phyloP scores from a whole-genome alignment of 2,113 vertebrate genomes.

The Hemicordylus capensis region DNA sequence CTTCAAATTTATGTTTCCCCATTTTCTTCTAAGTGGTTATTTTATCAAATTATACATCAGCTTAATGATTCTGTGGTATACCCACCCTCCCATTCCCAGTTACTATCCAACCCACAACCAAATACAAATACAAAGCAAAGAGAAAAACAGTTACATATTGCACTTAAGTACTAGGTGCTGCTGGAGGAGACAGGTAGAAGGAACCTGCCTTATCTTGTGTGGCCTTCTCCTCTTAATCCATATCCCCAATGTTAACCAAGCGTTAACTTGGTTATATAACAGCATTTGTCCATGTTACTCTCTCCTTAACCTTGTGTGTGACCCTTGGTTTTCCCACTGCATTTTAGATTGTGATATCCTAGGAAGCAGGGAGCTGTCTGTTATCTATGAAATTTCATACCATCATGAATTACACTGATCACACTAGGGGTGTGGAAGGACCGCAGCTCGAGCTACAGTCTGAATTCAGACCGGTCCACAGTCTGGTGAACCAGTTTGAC shows the following conservation, averaged over 20 bases:
- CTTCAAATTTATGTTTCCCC: no score
- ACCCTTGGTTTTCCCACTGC: not conserved
- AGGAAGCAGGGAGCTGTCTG: not conserved
- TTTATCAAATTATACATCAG: no score
- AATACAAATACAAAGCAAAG: no score
- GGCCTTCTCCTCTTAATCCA: not conserved
- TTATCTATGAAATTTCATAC: no score
- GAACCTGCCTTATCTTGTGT: not conserved
- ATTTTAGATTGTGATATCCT: not conserved
- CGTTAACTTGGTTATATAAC: not conserved
- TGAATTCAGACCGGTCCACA: no score
- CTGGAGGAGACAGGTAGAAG: not conserved
- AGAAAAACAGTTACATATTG: no score
- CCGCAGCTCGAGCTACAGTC: no score
- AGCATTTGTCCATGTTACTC: not conserved
- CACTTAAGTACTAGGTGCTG: not conserved
- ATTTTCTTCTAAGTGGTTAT: no score
- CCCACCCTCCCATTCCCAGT: not conserved
- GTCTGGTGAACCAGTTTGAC: no score
- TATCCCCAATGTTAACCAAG: not conserved
- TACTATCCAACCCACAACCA: not conserved
- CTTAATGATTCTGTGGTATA: no score
- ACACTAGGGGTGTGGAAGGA: no score
- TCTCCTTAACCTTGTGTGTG: not conserved
- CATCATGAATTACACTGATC: no score